Evolutionary conservation across 2,797 vertebrate genomes (phyloP).

Genomic region (Erethizon dorsatum): DNA sequence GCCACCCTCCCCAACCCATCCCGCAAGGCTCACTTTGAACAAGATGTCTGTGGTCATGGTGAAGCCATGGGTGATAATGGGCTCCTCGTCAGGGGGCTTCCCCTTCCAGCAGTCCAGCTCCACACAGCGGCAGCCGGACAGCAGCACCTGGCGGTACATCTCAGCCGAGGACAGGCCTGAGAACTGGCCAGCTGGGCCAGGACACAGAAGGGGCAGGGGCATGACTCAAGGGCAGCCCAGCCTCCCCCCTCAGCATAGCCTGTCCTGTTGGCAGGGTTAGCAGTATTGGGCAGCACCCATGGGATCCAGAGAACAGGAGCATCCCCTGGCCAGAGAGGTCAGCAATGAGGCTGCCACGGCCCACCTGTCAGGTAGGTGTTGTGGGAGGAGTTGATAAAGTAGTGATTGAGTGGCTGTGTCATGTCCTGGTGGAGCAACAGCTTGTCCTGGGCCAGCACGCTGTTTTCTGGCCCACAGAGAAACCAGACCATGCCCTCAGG

Average conservation of each 20-base stretch:
- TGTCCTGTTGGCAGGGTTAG: neutral
- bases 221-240: neutral
- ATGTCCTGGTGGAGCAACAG: slow-evolving; percentile 95
- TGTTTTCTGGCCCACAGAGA: slow-evolving; percentile 96
- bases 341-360: neutral
- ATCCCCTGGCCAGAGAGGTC: neutral
- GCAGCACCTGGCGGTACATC: slow-evolving; percentile 98
- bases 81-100: slow-evolving; percentile 97
- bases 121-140: slow-evolving; percentile 97
- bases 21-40: slow-evolving; percentile 92
- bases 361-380: slow-evolving; percentile 99
- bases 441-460: slow-evolving; percentile 93
- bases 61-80: slow-evolving; percentile 98
- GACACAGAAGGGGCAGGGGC: fast-evolving
- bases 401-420: slow-evolving; percentile 96
- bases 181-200: slow-evolving; percentile 95
- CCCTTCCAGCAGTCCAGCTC: slow-evolving; percentile 99
- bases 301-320: neutral
- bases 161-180: slow-evolving; percentile 97
- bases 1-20: neutral
- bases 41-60: slow-evolving; percentile 99
- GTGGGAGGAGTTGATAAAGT: slow-evolving; percentile 98
- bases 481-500: slow-evolving; percentile 97
- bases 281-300: neutral
- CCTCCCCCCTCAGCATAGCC: neutral